Evolutionary conservation across 2,888 invertebrate species (phyloP), one percentile per base, ranked within the genome.

Genomic region (Fabriciana adippe): DNA sequence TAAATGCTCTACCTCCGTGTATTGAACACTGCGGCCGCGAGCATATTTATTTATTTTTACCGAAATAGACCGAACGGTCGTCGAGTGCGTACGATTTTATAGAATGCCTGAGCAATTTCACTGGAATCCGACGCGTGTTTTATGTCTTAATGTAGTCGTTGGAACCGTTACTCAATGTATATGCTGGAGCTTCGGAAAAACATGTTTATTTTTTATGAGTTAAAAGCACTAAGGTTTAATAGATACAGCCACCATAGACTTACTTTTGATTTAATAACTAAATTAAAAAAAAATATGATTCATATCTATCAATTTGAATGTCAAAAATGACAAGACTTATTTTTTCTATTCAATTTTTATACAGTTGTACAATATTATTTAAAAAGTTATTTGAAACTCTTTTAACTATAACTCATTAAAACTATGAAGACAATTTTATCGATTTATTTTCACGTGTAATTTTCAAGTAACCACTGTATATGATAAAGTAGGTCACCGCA

Each of bases 31-130:
- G 79, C 84, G 83, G 81, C 78, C 81, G 85, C 81, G 80, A 81
- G 82, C 82, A 86, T 91, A 91, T 92, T 92, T 92, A 92, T 92
- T 92, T 91, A 91, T 92, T 92, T 88, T 87, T 85, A 89, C 92
- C 88, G 86, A 91, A 92, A 92, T 91, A 92, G 92, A 88, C 81
- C 79, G 88, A 83, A 81, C 89, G 85, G 89, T 89, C 84, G 88
- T 85, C 85, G 89, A 89, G 89, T 85, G 86, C 86, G 87, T 78
- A 81, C 85, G 81, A 83, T 84, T 81, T 85, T 85, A 84, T 85
- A 83, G 83, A 84, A 82, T 77, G 78, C 83, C 81, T 85, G 86
- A 86, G 85, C 85, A 84, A 87, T 85, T 84, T 83, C 85, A 83
- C 74, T 76, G 86, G 88, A 88, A 89, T 89, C 83, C 80, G 79